These are phyloP conservation scores for Myotis brandtii DNA, from an alignment of 2,113 vertebrate species.

Conservation along the genomic window DNA sequence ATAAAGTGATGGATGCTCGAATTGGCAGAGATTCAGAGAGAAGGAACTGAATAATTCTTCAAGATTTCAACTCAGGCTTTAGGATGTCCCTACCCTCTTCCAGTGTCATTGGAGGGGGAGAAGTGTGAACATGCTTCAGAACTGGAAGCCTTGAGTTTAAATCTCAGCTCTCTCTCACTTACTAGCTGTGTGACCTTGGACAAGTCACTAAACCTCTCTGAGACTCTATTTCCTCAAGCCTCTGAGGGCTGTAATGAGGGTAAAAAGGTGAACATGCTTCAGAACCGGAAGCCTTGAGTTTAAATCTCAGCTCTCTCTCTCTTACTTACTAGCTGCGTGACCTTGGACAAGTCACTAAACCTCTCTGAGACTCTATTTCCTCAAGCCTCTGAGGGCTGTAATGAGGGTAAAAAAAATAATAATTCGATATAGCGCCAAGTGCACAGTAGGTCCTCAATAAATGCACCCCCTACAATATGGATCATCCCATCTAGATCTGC, in stretches of 20 bases:
- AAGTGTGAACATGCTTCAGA: background rate
- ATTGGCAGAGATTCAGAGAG: background rate
- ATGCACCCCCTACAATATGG: fast-evolving
- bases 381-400: background rate
- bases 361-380: background rate
- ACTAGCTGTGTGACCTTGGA: background rate
- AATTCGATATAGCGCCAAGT: background rate
- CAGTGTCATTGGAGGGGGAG: no score
- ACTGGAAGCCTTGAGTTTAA: background rate
- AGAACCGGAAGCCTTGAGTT: background rate
- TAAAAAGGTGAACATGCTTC: background rate
- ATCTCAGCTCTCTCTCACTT: background rate
- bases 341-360: background rate
- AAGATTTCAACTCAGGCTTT: background rate
- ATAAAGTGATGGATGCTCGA: background rate
- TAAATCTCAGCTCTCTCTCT: background rate
- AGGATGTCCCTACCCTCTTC: background rate
- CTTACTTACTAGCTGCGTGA: background rate
- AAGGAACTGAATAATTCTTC: background rate
- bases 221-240: background rate
- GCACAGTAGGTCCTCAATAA: background rate
- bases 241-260: background rate
- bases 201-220: background rate
- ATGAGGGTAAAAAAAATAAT: background rate
- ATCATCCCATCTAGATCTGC: background rate